Evolutionary conservation across 2,113 vertebrate genomes (phyloP).

Genomic region (Brienomyrus brachyistius): DNA sequence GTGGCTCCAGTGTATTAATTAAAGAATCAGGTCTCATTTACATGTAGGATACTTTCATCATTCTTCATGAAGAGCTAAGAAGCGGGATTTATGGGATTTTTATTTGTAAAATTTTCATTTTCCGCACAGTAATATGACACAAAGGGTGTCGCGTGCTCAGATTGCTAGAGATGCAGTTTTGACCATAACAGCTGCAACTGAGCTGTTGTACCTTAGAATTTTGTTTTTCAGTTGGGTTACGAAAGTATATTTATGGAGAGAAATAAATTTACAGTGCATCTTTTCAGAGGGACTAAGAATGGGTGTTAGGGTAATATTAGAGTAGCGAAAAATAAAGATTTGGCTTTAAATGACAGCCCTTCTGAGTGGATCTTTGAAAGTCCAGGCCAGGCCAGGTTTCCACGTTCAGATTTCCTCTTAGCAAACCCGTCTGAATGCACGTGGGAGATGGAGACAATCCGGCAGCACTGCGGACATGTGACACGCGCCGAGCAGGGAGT

Average conservation of each 20-base stretch:
- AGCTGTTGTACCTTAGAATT: neutral
- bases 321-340: neutral
- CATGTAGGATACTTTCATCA: slow-evolving; percentile 48
- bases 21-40: slow-evolving; percentile 56
- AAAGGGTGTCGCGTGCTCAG: neutral
- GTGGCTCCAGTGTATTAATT: slow-evolving; percentile 54
- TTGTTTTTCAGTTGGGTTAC: neutral
- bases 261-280: neutral
- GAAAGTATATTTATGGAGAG: neutral
- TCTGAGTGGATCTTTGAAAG: neutral
- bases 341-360: neutral
- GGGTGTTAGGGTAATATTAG: neutral
- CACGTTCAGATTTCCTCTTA: neutral
- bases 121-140: neutral
- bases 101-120: neutral
- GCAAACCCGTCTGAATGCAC: neutral
- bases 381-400: neutral
- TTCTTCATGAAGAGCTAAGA: slow-evolving; percentile 33
- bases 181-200: neutral
- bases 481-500: neutral
- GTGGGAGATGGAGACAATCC: neutral
- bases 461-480: neutral
- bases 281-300: neutral
- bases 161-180: neutral
- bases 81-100: neutral